Base-by-base conservation (phyloP, 2,888 invertebrate species). In the Buathra laborator region DNA sequence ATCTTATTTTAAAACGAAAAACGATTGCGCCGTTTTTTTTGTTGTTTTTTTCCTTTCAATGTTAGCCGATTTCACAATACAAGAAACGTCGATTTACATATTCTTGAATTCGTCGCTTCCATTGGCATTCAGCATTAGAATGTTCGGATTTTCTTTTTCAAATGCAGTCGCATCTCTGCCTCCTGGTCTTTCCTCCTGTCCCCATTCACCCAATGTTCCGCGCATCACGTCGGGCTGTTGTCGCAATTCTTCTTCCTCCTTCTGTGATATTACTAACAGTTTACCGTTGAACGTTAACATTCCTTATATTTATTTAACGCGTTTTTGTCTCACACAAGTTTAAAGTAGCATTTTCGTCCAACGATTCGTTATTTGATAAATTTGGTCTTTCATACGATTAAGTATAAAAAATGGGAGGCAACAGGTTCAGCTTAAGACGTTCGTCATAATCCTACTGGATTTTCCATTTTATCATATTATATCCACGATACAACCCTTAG, bases 101-200 rank as follows among this genome's bases (percentile, higher is more conserved):
- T 97, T 96, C 93, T 96, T 95, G 93, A 97, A 97, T 94, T 96
- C 96, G 43, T 96, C 97, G 86, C 96, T 96, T 87, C 96, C 96
- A 93, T 97, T 96, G 46, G 93, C 93, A 75, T 93, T 93, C 67
- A 97, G 93, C 95, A 97, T 94, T 53, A 97, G 95, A 89, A 97
- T 97, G 94, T 97, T 97, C 32, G 97, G 97, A 94, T 97, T 97
- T 92, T 97, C 97, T 91, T 96, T 96, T 94, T 97, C 97, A 91
- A 97, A 97, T 86, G 97, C 96, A 0, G 97, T 97, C 7, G 97
- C 97, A 89, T 96, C 96, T 87, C 97, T 93, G 87, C 94, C 95
- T 87, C 95, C 95, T 7, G 92, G 92, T 44, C 97, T 94, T 92
- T 96, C 96, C 90, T 96, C 95, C 93, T 96, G 96, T 14, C 96